Evolutionary conservation across 1,140 invertebrate species (phyloP), one percentile per base, ranked within the genome.

Genomic region (Hypsibius dujardini): DNA sequence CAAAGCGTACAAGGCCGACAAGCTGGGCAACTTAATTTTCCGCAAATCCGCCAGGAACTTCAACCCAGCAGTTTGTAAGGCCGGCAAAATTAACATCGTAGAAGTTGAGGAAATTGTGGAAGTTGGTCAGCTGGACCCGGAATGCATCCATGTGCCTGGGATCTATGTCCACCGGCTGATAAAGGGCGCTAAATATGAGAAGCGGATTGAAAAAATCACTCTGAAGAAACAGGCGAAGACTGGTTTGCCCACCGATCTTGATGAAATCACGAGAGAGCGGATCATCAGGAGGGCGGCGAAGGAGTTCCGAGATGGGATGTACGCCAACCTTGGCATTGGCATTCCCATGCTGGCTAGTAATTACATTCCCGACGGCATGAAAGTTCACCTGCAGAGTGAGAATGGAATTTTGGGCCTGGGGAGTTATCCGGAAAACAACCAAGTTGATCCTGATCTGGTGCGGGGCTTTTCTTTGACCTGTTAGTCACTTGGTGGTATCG

Each of bases 261-360:
- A 73, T 46, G 47, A 12, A 2, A 71, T 71, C 70, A 60, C 59
- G 47, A 84, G 94, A 71, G 90, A 97, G 77, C 85, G 86, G 75
- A 98, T 98, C 73, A 88, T 92, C 1, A 85, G 84, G 75, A 83
- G 95, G 78, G 95, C 90, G 72, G 95, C 95, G 56, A 78, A 94
- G 45, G 95, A 99, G 82, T 98, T 98, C 76, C 85, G 87, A 78
- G 87, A 98, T 83, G 95, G 95, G 77, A 98, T 98, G 92, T 93
- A 95, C 84, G 92, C 90, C 86, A 88, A 77, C 74, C 75, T 72
- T 1, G 91, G 90, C 62, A 92, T 94, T 78, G 94, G 94, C n/a
- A 97, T 99, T 79, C 96, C 96, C 1, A 92, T 95, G 84, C 79
- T 98, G 67, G 87, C 91, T 0, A 90, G 89, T 75, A 98, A 96